A percentile compares a stretch with the other conserved stretches of the same genome.
Conservation (phyloP, 2,888 invertebrate genomes). For the Acrobasis repandana region DNA sequence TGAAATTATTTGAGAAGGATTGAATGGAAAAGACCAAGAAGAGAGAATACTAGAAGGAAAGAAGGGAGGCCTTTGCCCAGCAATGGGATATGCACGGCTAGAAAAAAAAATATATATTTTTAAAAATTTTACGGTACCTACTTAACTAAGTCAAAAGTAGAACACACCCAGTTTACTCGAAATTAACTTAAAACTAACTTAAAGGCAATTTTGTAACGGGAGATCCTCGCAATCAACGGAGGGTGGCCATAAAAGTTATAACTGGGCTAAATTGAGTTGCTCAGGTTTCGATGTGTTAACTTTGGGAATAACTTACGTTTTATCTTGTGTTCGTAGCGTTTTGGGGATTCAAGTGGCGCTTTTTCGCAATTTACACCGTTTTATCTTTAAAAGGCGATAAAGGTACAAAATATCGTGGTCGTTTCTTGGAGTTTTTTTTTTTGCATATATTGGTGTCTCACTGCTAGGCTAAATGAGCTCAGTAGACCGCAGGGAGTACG, state of each 20-base stretch:
- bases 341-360: background rate
- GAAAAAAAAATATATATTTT: too few species aligned
- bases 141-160: background rate
- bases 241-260: conserved; percentile 15
- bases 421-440: too few species aligned
- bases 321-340: background rate
- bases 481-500: too few species aligned
- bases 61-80: too few species aligned
- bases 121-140: background rate
- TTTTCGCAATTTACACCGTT: background rate
- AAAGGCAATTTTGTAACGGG: conserved; percentile 10
- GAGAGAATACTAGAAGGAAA: too few species aligned
- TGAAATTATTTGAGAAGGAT: too few species aligned
- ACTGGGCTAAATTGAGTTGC: conserved; percentile 14
- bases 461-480: too few species aligned
- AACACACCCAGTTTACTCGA: background rate
- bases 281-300: conserved; percentile 12
- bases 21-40: too few species aligned
- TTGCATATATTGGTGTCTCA: too few species aligned
- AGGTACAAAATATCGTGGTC: too few species aligned
- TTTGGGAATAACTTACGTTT: conserved; percentile 13
- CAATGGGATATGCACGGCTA: too few species aligned
- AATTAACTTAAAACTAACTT: conserved; percentile 18
- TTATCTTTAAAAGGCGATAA: background rate
- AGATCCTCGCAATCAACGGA: conserved; percentile 1